Percentiles rank a stretch among this genome's conserved stretches.
Evolutionary conservation across 2,888 invertebrate species (phyloP).

Genomic region (Aleiodes alternator): DNA sequence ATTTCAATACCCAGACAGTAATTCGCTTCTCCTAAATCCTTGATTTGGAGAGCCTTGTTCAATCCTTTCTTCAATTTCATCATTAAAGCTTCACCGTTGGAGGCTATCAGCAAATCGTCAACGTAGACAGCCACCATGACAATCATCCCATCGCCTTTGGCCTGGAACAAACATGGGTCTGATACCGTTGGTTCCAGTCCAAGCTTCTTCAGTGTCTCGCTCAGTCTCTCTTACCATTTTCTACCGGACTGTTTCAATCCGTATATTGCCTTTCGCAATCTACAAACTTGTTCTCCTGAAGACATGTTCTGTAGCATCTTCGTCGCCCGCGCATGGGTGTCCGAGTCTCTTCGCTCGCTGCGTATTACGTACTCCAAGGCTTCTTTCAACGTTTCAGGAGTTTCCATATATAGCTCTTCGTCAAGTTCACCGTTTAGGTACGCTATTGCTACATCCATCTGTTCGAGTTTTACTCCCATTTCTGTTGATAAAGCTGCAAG

Average conservation of each 20-base stretch:
- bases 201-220: background rate
- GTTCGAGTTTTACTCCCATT: background rate
- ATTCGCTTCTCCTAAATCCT: constrained; percentile 32
- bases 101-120: constrained; percentile 1
- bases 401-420: constrained; percentile 33
- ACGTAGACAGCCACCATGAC: constrained; percentile 20
- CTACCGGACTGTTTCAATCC: constrained; percentile 32
- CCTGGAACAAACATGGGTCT: constrained; percentile 15
- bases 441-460: constrained; percentile 38
- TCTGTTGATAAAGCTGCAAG: constrained; percentile 47
- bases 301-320: constrained; percentile 5
- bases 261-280: constrained; percentile 15
- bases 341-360: background rate
- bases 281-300: constrained; percentile 4
- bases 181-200: constrained; percentile 8
- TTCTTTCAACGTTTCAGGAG: constrained; percentile 19
- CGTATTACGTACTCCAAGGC: constrained; percentile 1
- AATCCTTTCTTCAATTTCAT: background rate
- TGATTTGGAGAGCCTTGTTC: constrained; percentile 1
- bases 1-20: constrained; percentile 35
- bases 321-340: background rate
- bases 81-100: background rate
- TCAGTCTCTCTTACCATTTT: constrained; percentile 22
- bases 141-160: background rate
- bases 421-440: constrained; percentile 28